Evolutionary conservation across 2,888 invertebrate species (phyloP).

Genomic region (Blera fallax): DNA sequence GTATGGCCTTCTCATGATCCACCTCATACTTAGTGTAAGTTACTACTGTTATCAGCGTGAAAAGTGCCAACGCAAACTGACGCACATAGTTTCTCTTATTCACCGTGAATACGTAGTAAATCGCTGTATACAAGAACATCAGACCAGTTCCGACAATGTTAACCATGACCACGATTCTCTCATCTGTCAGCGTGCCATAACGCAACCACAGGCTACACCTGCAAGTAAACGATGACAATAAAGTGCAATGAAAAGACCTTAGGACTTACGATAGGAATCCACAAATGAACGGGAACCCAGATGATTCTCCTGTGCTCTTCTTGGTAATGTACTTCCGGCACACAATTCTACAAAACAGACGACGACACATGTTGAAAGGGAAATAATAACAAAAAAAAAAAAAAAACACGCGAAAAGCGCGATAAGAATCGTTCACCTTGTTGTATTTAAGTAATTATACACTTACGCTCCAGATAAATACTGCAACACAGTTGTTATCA

Average conservation of each 20-base stretch:
- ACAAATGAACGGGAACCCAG: conserved; percentile 89
- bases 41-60: conserved; percentile 83
- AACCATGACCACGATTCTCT: conserved; percentile 88
- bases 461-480: conserved; percentile 94
- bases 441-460: conserved; percentile 4
- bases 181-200: conserved; percentile 89
- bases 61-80: conserved; percentile 84
- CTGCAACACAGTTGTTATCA: conserved; percentile 90
- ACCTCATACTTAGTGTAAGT: conserved; percentile 84
- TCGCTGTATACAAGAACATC: conserved; percentile 87
- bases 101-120: conserved; percentile 88
- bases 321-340: conserved; percentile 89
- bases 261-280: conserved; percentile 89
- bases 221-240: background rate
- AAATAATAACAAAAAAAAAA: too few species aligned
- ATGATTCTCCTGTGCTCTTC: conserved; percentile 89
- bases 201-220: conserved; percentile 91
- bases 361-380: too few species aligned
- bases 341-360: conserved; percentile 86
- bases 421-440: background rate
- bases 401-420: background rate
- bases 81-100: conserved; percentile 86
- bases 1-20: conserved; percentile 83
- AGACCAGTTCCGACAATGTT: conserved; percentile 89
- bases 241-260: background rate